Base-by-base conservation (phyloP, 2,113 vertebrate genomes). In the Pangasianodon gigas region DNA sequence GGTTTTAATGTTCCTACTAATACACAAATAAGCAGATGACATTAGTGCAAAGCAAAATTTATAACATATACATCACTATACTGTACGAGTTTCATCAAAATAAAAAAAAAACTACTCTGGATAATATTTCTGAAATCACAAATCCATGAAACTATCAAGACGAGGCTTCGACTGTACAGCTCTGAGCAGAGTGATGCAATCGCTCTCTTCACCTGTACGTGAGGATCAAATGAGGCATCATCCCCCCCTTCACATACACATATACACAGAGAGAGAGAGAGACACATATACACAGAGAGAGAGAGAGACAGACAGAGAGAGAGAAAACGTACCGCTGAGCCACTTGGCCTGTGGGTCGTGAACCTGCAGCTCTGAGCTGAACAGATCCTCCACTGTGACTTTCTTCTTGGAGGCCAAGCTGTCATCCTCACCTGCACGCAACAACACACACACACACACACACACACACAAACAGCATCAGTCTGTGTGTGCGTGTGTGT, bases 341-440 rank as follows among this genome's bases (percentile, higher is more conserved):
- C 98, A 99, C 92, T 96, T 97, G 18, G 97, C 97, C 29, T 98
- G 96, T 0, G 98, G 97, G 92, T 99, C 96, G 1, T 98, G 97
- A 91, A 98, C 95, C 93, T 94, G 96, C 92, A 99, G 96, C 80
- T 97, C 96, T 54, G 94, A 94, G 71, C 96, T 97, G 93, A 97
- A 97, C 74, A 99, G 95, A 92, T 99, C 97, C 88, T 98, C 97
- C 71, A 99, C 91, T 0, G 96, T 97, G 93, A 99, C 97, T 93
- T 98, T 99, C 93, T 97, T 97, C 96, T 97, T 99, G 37, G 97
- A 96, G 93, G 97, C 98, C 87, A 98, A 95, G 91, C 97, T 98
- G 94, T 97, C 97, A 92, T 99, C 98, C 95, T 98, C 98, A 71
- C 94, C 98, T 99, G 93, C 92, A 93, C 88, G n/a, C 37, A 79